Conservation (phyloP, 1,140 invertebrate species). For the Eubasilissa regina region DNA sequence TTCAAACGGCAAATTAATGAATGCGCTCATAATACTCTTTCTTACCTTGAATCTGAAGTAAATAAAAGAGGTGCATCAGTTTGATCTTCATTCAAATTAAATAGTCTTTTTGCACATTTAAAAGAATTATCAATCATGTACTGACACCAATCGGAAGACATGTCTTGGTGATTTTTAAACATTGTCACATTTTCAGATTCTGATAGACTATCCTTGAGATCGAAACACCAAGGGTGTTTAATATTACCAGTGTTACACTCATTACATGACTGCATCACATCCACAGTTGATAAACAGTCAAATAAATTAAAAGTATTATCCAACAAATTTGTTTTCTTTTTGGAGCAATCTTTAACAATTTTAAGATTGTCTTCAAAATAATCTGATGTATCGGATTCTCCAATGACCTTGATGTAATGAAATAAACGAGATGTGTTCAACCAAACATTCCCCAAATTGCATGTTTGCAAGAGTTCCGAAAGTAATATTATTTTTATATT, state of each 20-base stretch:
- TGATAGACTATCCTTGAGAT: conserved; percentile 64
- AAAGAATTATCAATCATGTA: conserved; percentile 21
- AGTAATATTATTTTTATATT: conserved; percentile 65
- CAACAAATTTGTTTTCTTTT: conserved; percentile 45
- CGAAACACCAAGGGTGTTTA: conserved; percentile 62
- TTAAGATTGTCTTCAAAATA: conserved; percentile 40
- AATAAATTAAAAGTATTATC: conserved; percentile 62
- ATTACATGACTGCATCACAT: conserved; percentile 60
- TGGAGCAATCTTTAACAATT: conserved; percentile 29
- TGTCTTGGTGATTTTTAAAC: conserved; percentile 62
- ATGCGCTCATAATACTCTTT: too few relatives aligned
- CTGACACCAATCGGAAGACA: conserved; percentile 58
- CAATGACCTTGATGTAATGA: background rate
- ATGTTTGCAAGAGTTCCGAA: conserved; percentile 60
- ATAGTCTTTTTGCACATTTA: conserved; percentile 39
- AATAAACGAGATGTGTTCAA: conserved; percentile 47
- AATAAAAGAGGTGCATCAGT: background rate
- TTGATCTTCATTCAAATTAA: conserved; percentile 47
- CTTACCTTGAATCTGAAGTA: conserved; percentile 34
- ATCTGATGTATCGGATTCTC: background rate
- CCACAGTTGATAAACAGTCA: conserved; percentile 64
- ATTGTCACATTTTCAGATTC: conserved; percentile 64
- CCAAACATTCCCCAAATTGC: conserved; percentile 27
- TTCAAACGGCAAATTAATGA: too few relatives aligned
- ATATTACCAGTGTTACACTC: conserved; percentile 57